Base-by-base conservation (phyloP, 2,113 vertebrate genomes). In the Megaptera novaeangliae region DNA sequence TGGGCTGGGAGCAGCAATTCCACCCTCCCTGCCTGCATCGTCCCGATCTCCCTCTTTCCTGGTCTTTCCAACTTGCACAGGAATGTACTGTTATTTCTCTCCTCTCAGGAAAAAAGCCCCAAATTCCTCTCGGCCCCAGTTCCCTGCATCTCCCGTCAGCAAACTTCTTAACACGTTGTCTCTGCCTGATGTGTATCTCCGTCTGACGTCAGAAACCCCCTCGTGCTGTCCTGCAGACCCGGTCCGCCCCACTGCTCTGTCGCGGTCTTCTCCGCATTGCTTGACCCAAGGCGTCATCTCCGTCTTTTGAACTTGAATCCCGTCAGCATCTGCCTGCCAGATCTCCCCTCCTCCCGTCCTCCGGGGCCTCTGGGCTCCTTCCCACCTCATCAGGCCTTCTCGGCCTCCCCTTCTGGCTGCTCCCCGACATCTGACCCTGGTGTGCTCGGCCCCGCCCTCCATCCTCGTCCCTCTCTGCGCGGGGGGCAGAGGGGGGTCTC, bases 261-360 rank as follows among this genome's bases (percentile, higher is more conserved):
- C 0, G 0, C 36, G 10, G 5, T 5, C 61, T 34, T 61, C n/a
- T 23, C n/a, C 25, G 0, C 0, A 17, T 9, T 4, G 46, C 74
- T 11, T 7, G 18, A 66, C 11, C 31, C 18, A 8, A 10, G 29
- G 61, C 2, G 3, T 25, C 13, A 14, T 2, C 52, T 25, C 81
- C 2, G 4, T n/a, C 31, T 59, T 34, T 57, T 18, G 31, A 63
- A 18, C 88, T 6, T 39, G 78, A 41, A 3, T 36, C 14, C 21
- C 15, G 4, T 5, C 66, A 41, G 36, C 36, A 1, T 27, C 9
- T 0, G 3, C 6, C 27, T 25, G 4, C 21, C 12, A 1, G 6
- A 14, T 2, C 4, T 0, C 59, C 15, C 52, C 52, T 46, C 46
- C 46, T 46, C 46, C 46, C 27, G 31, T 4, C 27, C 13, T 39